Evolutionary conservation across 2,888 invertebrate species (phyloP).

Genomic region (Abrostola triplasia): DNA sequence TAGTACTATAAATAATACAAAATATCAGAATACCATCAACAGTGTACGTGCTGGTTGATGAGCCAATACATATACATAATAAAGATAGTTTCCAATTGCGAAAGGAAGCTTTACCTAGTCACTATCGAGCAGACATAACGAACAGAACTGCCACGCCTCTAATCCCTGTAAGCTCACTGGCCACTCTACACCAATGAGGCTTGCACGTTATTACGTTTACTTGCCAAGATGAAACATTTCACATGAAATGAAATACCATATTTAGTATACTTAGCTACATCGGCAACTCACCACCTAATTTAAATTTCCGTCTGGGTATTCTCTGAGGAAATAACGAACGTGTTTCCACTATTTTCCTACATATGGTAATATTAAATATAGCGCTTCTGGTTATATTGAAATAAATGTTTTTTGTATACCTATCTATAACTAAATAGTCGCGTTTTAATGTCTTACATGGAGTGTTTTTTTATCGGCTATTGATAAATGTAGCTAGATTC

Average conservation of each 20-base stretch:
- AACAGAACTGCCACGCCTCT: conserved; percentile 15
- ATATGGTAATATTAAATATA: conserved; percentile 35
- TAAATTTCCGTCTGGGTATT: conserved; percentile 37
- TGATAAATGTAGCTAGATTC: too few relatives aligned
- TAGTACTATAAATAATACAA: too few relatives aligned
- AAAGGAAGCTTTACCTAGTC: conserved; percentile 23
- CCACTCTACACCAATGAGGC: conserved; percentile 4
- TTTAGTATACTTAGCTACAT: conserved; percentile 13
- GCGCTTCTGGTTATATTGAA: conserved; percentile 23
- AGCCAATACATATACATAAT: conserved; percentile 3
- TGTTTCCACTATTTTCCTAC: conserved; percentile 30
- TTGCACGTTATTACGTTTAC: conserved; percentile 17
- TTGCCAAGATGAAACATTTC: conserved; percentile 21
- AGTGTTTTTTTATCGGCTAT: too few relatives aligned
- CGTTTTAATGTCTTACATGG: too few relatives aligned
- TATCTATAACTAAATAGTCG: too few relatives aligned
- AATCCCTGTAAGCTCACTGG: conserved; percentile 22
- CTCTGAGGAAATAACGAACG: conserved; percentile 41
- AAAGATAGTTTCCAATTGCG: conserved; percentile 5
- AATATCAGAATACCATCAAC: not conserved
- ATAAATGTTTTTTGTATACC: too few relatives aligned
- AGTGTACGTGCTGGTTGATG: not conserved
- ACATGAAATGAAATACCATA: conserved; percentile 19
- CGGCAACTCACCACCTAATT: conserved; percentile 40
- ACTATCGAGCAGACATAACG: conserved; percentile 20